Base-by-base conservation (phyloP, 2,888 invertebrate genomes). In the Leptinotarsa haldemani region DNA sequence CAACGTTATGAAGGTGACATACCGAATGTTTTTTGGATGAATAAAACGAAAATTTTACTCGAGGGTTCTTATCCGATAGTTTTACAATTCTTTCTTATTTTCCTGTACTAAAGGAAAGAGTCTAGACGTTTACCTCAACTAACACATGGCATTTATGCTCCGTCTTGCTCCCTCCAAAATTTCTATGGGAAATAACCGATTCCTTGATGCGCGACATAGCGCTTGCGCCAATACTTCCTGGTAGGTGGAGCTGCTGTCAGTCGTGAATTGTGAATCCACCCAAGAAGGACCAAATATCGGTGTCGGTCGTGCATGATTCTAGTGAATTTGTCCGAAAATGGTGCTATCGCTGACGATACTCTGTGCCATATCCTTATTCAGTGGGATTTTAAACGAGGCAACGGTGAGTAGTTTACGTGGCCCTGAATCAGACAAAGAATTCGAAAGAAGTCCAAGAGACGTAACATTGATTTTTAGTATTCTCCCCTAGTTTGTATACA, bases 121-220 rank as follows among this genome's bases (percentile, higher is more conserved):
- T 56, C 56, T 56, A 56, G 56, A 56, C 56, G 56, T 56, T 56
- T 56, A 76, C 78, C 76, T 77, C 70, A 65, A 74, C 70, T 66
- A 69, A 70, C 63, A 68, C 53, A 68, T 70, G 65, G 61, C 69
- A 47, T 66, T 69, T 61, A 52, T 61, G 65, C 61, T 74, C 77
- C 67, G 63, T 79, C 79, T 77, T 64, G 47, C 74, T 69, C 30
- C 30, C 66, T 56, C 69, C 73, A 69, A 70, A 65, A 40, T 50
- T 69, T 66, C 20, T 13, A 58, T 63, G 68, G 69, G 78, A 79
- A 74, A 76, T 74, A 75, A 71, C 73, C 70, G 73, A 78, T 77
- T 71, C 65, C 65, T 50, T 97, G 74, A 97, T 89, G 88, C 97
- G 97, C 83, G 92, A 92, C 4, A 96, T 89, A 68, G 83, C 82